Evolutionary conservation across 2,797 vertebrate genomes (phyloP), one percentile per base, ranked within the genome.

Genomic region (Gadopsis marmoratus): DNA sequence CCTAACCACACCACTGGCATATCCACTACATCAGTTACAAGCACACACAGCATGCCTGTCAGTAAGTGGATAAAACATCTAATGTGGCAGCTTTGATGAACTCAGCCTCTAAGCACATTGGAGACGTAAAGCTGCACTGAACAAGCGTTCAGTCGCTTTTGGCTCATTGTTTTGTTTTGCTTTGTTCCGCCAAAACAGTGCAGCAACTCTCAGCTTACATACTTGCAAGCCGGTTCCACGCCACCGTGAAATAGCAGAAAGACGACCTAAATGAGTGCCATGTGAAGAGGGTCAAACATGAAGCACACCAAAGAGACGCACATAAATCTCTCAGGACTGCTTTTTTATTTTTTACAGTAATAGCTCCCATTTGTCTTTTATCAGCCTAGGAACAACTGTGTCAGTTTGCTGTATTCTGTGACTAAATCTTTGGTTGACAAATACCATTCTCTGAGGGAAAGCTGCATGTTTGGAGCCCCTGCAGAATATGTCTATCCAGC

Each of bases 401-500:
- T 72, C 51, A 17, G 19, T 60, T 48, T 37, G 7, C 56, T 73
- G 17, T 37, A 12, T 53, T 60, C 50, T 74, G 58, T 61, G 19
- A 50, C 21, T 63, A 12, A 21, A 16, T 65, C 68, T 39, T n/a
- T 63, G 60, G 73, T 80, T 83, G 79, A 90, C 71, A 77, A 75
- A 82, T 72, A 58, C 67, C 81, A 66, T 79, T 86, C 7, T 72
- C 59, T 47, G 64, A 62, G 74, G 68, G 61, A 60, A 71, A 60
- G 82, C 75, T 87, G 74, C 70, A 55, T 74, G 84, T 86, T 90
- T 86, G 83, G 76, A 87, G 62, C 80, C 77, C 79, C 73, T 11
- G 50, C 71, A 89, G 82, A 92, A 92, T 91, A 81, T 89, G 89
- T 92, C 86, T 76, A 87, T 86, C 71, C 79, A 86, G 87, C 84